phyloP scores from a whole-genome alignment of 2,113 vertebrate species.

The Phasianus colchicus region DNA sequence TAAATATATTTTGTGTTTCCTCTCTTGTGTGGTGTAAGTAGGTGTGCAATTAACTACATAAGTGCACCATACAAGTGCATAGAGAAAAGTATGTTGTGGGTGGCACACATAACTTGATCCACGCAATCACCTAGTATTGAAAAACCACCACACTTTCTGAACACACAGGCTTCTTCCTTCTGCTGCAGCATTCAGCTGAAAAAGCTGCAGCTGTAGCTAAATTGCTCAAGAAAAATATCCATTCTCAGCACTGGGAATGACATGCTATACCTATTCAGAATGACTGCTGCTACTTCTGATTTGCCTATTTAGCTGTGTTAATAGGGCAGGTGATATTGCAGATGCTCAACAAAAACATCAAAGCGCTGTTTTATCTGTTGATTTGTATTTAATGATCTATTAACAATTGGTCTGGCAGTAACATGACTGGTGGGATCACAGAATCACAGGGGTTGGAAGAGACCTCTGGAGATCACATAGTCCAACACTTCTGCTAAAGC shows the following conservation, averaged over 20 bases:
- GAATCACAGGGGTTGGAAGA: background rate
- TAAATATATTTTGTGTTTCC: conserved; percentile 7
- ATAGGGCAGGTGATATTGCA: background rate
- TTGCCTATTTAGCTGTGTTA: background rate
- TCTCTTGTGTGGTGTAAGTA: background rate
- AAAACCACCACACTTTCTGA: background rate
- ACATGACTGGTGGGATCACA: background rate
- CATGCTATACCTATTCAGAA: background rate
- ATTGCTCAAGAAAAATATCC: conserved; percentile 12
- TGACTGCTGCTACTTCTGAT: background rate
- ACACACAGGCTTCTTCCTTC: conserved; percentile 20
- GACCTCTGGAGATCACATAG: background rate
- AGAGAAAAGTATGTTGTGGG: conserved; percentile 26
- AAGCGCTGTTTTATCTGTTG: background rate
- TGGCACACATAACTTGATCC: conserved; percentile 22
- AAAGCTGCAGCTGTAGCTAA: conserved; percentile 65
- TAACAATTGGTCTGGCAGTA: background rate
- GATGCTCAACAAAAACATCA: background rate
- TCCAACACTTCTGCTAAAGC: background rate
- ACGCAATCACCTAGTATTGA: conserved; percentile 67
- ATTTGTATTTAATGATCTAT: background rate
- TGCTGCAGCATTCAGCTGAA: conserved; percentile 44
- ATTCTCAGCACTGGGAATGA: background rate
- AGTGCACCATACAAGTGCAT: background rate
- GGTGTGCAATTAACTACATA: conserved; percentile 40